phyloP scores from a whole-genome alignment of 1,140 invertebrate genomes.

The Drosophila navojoa region DNA sequence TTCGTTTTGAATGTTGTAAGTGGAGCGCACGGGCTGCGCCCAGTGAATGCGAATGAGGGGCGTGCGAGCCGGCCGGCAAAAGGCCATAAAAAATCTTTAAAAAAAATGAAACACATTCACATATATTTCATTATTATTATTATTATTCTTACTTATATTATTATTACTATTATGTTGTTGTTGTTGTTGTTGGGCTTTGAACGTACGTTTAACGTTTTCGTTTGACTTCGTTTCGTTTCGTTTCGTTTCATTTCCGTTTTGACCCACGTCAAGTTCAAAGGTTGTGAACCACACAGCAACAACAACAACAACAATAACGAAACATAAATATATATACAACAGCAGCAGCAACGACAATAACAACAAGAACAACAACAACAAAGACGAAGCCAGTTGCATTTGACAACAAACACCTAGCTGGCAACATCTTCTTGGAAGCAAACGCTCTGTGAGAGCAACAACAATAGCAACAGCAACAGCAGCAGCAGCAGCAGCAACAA shows the following conservation, averaged over 20 bases:
- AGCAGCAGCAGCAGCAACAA: constrained; percentile 19
- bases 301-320: constrained; percentile 14
- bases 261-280: constrained; percentile 48
- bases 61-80: constrained; percentile 73
- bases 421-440: constrained; percentile 41
- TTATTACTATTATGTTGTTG: constrained; percentile 23
- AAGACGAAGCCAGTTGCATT: constrained; percentile 18
- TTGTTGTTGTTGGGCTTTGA: constrained; percentile 22
- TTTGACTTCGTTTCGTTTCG: constrained; percentile 35
- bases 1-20: constrained; percentile 47
- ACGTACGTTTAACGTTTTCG: constrained; percentile 42
- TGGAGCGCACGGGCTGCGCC: constrained; percentile 62
- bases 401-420: constrained; percentile 22
- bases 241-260: constrained; percentile 53
- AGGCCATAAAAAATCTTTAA: constrained; percentile 16
- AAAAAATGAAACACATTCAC: constrained; percentile 45
- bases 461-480: background rate
- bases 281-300: constrained; percentile 36
- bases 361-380: constrained; percentile 5
- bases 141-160: constrained; percentile 42
- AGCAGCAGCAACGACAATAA: constrained; percentile 12
- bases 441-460: constrained; percentile 40
- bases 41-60: constrained; percentile 75
- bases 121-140: constrained; percentile 66
- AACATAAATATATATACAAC: constrained; percentile 14